Base-by-base conservation (phyloP, 2,888 invertebrate species). In the Deladenus siricidicola region DNA sequence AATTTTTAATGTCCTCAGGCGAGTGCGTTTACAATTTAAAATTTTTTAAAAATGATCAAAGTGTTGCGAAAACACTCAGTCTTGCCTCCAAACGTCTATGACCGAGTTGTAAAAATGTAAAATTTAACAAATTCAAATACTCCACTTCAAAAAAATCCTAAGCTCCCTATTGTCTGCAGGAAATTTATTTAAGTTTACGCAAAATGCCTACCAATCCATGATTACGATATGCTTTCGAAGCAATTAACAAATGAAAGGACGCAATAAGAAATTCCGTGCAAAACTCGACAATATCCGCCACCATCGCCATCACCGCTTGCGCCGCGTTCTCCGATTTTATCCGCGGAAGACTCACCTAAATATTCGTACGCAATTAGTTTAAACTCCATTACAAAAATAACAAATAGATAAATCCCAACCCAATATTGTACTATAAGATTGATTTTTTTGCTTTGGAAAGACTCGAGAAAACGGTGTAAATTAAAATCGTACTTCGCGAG, bases 221-320 rank as follows among this genome's bases (percentile, higher is more conserved):
- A 1, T 85, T 83, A 28, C 85, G 80, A 73, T 88, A 87, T 34
- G 84, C 82, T 59, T 85, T 84, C 67, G 85, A 85, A 51, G 85
- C 84, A 42, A 92, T 82, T 4, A 90, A 85, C n/a, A 85, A 84
- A 29, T 86, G 84, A 67, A 90, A 87, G 78, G 88, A 86, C 64
- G 87, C 85, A 2, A 88, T 86, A 44, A 89, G 85, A 79, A 86
- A 90, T 74, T 86, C 86, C 64, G 89, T 87, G 34, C 88, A 86
- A 1, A 87, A 86, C 72, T 89, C 89, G 52, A 89, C 83, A 17
- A 93, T 83, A 73, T 88, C 87, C 3, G 87, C 85, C 28, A 89
- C 87, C 78, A 90, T 83, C 63, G 86, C 85, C 67, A 86, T 86
- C 17, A 90, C 86, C 2, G 86, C 89, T 89, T 79, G 89, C 89